phyloP scores from a whole-genome alignment of 2,113 vertebrate species.

The Gobio gobio region DNA sequence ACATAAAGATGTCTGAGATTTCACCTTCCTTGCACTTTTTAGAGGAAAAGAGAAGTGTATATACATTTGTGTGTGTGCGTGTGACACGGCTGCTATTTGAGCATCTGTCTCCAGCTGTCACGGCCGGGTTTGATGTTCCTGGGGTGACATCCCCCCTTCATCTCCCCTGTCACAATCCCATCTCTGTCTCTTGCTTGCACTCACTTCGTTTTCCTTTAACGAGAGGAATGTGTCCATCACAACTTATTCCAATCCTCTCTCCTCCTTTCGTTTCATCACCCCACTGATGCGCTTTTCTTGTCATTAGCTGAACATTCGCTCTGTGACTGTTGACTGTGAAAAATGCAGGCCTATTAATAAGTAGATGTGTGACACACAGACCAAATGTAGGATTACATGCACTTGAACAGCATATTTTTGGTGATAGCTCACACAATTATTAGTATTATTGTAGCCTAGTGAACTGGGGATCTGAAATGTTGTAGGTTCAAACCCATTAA shows the following conservation, averaged over 20 bases:
- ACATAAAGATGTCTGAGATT: constrained; percentile 13
- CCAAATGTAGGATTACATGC: not conserved
- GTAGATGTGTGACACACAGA: not conserved
- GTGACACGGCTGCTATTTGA: constrained; percentile 25
- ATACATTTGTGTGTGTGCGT: constrained; percentile 34
- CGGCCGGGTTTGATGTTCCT: constrained; percentile 38
- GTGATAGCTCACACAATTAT: not conserved
- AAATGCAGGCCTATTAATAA: constrained; percentile 11
- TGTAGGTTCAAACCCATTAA: not conserved
- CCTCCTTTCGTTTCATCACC: constrained; percentile 33
- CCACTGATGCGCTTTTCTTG: constrained; percentile 19
- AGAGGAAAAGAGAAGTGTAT: constrained; percentile 16
- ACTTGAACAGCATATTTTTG: constrained; percentile 35
- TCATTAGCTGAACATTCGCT: constrained; percentile 36
- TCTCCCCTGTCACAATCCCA: constrained; percentile 43
- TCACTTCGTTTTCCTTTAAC: constrained; percentile 22
- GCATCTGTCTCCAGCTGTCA: constrained; percentile 30
- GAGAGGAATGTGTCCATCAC: constrained; percentile 47
- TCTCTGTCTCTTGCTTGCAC: constrained; percentile 14
- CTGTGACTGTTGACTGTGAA: constrained; percentile 3
- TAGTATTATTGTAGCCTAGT: not conserved
- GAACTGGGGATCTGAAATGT: not conserved
- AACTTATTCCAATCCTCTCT: constrained; percentile 7
- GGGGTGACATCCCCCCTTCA: constrained; percentile 37
- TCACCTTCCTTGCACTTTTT: not conserved